Evolutionary conservation across 2,797 vertebrate genomes (phyloP), one percentile per base, ranked within the genome.

Genomic region (Vespertilio murinus): DNA sequence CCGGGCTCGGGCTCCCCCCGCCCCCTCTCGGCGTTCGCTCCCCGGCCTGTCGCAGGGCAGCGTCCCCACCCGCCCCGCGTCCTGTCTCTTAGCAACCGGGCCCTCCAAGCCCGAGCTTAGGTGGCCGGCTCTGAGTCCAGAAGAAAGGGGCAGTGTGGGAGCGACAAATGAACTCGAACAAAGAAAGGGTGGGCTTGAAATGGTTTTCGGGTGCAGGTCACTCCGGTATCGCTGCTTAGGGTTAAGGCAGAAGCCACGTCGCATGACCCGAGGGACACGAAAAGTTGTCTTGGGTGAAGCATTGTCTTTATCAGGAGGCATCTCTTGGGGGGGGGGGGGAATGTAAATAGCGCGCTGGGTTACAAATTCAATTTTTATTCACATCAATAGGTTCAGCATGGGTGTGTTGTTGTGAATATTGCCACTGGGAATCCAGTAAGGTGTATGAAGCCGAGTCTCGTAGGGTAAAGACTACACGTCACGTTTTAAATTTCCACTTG

Each of bases 41-140:
- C 65, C 67, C 4, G 89, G 97, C 97, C 91, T 99, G 99, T 98
- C 99, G 99, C 99, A 99, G 97, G 99, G 99, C 99, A 99, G 99
- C 96, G 96, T 97, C 98, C 82, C 86, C 86, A 95, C 94, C 87
- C 90, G 80, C 61, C 54, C 45, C 54, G 98, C 98, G 98, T 99
- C 98, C 67, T 49, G 98, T 99, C 97, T 97, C 99, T 38, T 91
- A 96, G 99, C 97, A 97, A 99, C 98, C 83, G 73, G 0, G 54
- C 64, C 23, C 23, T 42, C 0, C 3, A 7, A 6, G 16, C 54
- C 8, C 1, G 78, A 28, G 75, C 64, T 61, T 80, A 47, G 42
- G 38, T 70, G 81, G 79, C 84, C 30, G 33, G n/a, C 20, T 18
- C 8, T 2, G 54, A 64, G 17, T 90, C 54, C 77, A 61, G 45